Base-by-base conservation (phyloP, 2,888 invertebrate genomes). In the Pandemis corylana region DNA sequence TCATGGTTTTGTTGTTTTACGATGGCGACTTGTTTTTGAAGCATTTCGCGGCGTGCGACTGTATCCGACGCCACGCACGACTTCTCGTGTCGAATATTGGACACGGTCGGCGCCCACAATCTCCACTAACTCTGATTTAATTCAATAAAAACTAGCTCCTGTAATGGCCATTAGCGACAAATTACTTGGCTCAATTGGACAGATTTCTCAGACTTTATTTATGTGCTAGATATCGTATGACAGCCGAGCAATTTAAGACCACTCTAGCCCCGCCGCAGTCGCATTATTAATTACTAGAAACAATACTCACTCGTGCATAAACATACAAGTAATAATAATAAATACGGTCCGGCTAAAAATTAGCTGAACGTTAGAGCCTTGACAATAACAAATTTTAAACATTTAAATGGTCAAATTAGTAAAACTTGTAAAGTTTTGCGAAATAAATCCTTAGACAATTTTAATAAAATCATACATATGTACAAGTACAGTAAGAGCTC, bases 81-180 rank as follows among this genome's bases (percentile, higher is more conserved):
- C 78, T 79, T 81, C 80, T 83, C 81, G 78, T 78, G 78, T 81
- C 83, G 77, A 85, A 82, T 81, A 78, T 80, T 81, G 76, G 84
- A 80, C 77, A 83, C 84, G 85, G 80, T 78, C 75, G 67, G 70
- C 78, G 80, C 73, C 76, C 81, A 79, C 79, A 83, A 81, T 75
- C 71, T 75, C 51, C 65, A 61, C 62, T 71, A 75, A 67, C 62
- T 75, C 56, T 20, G 56, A 44, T 66, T 42, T 71, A 75, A 70
- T 75, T 67, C 41, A 63, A 67, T 71, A 66, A 71, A 71, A 68
- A 68, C 59, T 12, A 46, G 64, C 53, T 65, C 41, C 72, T 61
- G 64, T 49, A 44, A 56, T 64, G 51, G 44, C 42, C 65, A 44
- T 65, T 53, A 70, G 42, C 63, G 70, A 46, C 70, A 67, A 63